phyloP scores from a whole-genome alignment of 64 coral and sea anemone species.

The Pocillopora damicornis region DNA sequence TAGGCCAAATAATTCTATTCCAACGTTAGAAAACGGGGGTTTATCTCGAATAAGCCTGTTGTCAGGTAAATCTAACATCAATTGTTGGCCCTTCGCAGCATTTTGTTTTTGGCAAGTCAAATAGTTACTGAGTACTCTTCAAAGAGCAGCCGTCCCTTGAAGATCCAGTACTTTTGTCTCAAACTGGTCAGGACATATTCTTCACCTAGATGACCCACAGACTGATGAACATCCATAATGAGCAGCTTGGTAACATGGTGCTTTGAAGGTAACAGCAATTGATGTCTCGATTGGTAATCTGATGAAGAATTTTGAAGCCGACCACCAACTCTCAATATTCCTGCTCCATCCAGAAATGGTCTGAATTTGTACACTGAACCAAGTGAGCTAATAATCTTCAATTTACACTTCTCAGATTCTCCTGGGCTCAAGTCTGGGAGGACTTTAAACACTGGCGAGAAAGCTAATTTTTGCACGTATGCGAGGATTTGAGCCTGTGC shows the following conservation, averaged over 20 bases:
- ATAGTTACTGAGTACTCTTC: conserved; percentile 5
- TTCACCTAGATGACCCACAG: background rate
- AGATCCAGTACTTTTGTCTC: conserved; percentile 46
- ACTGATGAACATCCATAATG: conserved; percentile 4
- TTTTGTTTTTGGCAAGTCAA: conserved; percentile 30
- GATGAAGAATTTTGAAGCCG: background rate
- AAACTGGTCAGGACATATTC: conserved; percentile 1
- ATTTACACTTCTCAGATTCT: background rate
- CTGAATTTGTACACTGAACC: background rate
- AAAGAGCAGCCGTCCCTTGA: conserved; percentile 36
- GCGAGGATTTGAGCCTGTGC: background rate
- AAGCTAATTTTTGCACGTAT: background rate
- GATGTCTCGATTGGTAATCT: too few relatives aligned
- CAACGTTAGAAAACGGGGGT: conserved; percentile 14
- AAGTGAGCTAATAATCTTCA: background rate
- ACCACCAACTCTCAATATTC: conserved; percentile 13
- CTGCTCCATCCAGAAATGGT: background rate
- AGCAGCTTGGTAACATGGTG: conserved; percentile 3
- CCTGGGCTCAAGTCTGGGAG: background rate
- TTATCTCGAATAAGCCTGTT: conserved; percentile 27
- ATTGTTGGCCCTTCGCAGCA: conserved; percentile 4
- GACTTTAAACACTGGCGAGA: background rate
- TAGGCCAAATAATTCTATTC: conserved; percentile 5
- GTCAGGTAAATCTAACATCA: conserved; percentile 44
- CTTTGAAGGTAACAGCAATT: too few relatives aligned